phyloP scores from a whole-genome alignment of 2,888 invertebrate species.

The Hybos culiciformis region DNA sequence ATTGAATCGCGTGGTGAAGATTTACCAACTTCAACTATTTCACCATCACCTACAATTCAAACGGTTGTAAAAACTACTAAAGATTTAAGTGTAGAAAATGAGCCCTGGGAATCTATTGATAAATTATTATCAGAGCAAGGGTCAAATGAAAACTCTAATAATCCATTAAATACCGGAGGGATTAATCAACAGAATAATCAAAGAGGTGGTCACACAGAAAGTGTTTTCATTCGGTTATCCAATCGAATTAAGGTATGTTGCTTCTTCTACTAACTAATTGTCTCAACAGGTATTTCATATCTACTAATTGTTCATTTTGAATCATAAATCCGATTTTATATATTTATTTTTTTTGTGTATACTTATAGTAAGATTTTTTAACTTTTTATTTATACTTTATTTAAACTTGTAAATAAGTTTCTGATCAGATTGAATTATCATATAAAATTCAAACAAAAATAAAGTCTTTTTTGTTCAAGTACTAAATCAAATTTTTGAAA shows the following conservation, averaged over 20 bases:
- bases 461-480: no score
- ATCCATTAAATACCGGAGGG: slow-evolving; percentile 11
- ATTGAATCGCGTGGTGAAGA: slow-evolving; percentile 13
- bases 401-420: no score
- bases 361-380: no score
- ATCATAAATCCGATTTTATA: no score
- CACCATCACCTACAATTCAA: slow-evolving; percentile 5
- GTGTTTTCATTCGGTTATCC: slow-evolving; percentile 87
- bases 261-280: no score
- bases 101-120: slow-evolving; percentile 30
- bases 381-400: no score
- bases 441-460: no score
- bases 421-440: no score
- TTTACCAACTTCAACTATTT: slow-evolving; percentile 9
- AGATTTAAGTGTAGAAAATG: slow-evolving; percentile 15
- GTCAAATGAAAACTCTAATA: slow-evolving; percentile 11
- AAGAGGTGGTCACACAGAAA: slow-evolving; percentile 59
- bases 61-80: slow-evolving; percentile 3
- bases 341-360: no score
- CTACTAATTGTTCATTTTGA: no score
- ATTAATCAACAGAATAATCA: slow-evolving; percentile 13
- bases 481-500: no score
- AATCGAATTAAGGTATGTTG: slow-evolving; percentile 93
- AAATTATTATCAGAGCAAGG: slow-evolving; percentile 24
- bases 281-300: no score